Evolutionary conservation across 2,797 vertebrate genomes (phyloP), one percentile per base, ranked within the genome.

Genomic region (Takifugu rubripes): DNA sequence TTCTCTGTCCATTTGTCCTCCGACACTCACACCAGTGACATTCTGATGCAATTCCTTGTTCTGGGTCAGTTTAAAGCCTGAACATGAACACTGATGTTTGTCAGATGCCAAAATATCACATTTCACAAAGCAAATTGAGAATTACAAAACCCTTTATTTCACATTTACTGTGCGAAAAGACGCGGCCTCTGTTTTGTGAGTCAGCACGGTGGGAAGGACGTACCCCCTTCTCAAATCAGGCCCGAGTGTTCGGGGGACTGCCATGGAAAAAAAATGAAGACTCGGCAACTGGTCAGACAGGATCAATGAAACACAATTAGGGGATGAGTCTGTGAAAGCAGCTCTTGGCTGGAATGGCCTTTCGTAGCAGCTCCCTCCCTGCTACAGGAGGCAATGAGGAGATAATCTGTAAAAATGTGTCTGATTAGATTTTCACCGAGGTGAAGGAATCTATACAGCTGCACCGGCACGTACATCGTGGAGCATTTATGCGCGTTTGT

Each of bases 261-360:
- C 43, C 42, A 57, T 42, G 57, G 80, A 83, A 87, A 91, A 33
- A 78, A 84, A 82, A 92, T 91, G 87, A 89, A 79, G 84, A 78
- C 71, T 33, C 77, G 76, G 68, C 84, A 84, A 86, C 85, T 85
- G 87, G 87, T 86, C 60, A 69, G 88, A 90, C 89, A 90, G 85
- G 82, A 92, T 92, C 90, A 86, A 91, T 92, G 83, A 88, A 89
- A 91, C 88, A 84, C 84, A 89, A 91, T 91, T 91, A 89, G 83
- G 87, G 77, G 86, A 89, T 77, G 77, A 78, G 75, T 75, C 67
- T 73, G 54, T 27, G 70, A 78, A 77, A 33, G 5, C 43, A 45
- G 15, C 15, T 45, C 43, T 45, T 56, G 66, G 68, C 61, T 60
- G 21, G 33, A 64, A 45, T 45, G 15, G 70, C 77, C 72, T 76